Conservation (phyloP, 2,113 vertebrate genomes). For the Myotis yumanensis region DNA sequence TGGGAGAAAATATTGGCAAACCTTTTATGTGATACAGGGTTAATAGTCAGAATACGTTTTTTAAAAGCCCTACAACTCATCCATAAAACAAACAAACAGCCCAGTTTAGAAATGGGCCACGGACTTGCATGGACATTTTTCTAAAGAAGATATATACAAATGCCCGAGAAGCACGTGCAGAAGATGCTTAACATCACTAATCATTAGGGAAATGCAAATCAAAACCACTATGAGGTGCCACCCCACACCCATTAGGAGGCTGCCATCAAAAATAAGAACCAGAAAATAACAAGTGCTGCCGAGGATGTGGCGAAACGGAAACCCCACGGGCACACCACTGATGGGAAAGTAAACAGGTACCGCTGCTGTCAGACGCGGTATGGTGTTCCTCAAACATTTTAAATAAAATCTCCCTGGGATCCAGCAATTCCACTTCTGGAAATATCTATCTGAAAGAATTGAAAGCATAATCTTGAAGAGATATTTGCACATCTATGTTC, state of each 20-base stretch:
- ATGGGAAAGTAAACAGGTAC: background rate
- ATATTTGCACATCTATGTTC: background rate
- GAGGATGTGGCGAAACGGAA: background rate
- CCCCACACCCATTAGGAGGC: background rate
- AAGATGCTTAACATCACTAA: background rate
- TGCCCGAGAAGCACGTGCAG: background rate
- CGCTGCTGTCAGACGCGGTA: background rate
- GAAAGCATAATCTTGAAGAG: background rate
- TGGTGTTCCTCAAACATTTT: background rate
- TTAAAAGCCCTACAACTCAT: slow-evolving; percentile 37
- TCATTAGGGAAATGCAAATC: slow-evolving; percentile 27
- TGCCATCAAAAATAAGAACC: background rate
- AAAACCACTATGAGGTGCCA: background rate
- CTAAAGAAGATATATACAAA: slow-evolving; percentile 4
- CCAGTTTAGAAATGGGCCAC: background rate
- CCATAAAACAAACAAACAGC: background rate
- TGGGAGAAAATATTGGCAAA: slow-evolving; percentile 32
- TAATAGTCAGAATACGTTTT: background rate
- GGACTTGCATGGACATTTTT: slow-evolving; percentile 7
- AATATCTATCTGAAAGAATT: background rate
- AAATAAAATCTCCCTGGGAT: background rate
- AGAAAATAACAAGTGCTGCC: background rate
- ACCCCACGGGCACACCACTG: background rate
- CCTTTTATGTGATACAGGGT: background rate
- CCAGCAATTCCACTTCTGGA: background rate